These are phyloP conservation scores for Steinernema hermaphroditum DNA, from an alignment of 2,888 invertebrate species.

Conservation along the genomic window DNA sequence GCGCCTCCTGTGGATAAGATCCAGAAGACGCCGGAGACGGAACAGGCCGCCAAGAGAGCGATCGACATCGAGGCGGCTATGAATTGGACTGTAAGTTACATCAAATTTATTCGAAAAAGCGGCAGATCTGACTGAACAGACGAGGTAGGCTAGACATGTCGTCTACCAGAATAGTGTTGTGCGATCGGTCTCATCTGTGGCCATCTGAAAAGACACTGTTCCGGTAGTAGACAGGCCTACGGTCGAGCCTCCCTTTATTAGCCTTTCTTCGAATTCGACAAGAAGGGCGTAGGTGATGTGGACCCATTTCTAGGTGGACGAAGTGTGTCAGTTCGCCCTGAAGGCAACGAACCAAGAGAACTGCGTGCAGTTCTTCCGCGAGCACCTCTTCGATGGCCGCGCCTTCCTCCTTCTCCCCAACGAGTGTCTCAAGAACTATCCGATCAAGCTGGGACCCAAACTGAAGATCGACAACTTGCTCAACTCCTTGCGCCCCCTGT, in stretches of 20 bases:
- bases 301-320: background rate
- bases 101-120: too few species aligned
- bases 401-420: background rate
- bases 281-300: too few species aligned
- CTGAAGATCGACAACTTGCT: background rate
- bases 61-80: background rate
- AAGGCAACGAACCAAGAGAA: background rate
- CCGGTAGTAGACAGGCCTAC: too few species aligned
- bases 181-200: too few species aligned
- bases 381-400: constrained; percentile 4
- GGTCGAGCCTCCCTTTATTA: too few species aligned
- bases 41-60: background rate
- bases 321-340: background rate
- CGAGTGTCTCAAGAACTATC: background rate
- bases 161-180: too few species aligned
- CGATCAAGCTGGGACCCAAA: background rate
- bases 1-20: background rate
- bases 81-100: background rate
- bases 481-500: background rate
- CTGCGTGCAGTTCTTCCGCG: background rate
- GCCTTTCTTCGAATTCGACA: too few species aligned
- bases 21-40: background rate
- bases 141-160: too few species aligned
- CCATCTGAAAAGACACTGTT: too few species aligned
- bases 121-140: too few species aligned